A percentile compares a stretch with the other conserved stretches of the same genome.
phyloP scores from a whole-genome alignment of 1,140 invertebrate species.

The Drosophila truncata region DNA sequence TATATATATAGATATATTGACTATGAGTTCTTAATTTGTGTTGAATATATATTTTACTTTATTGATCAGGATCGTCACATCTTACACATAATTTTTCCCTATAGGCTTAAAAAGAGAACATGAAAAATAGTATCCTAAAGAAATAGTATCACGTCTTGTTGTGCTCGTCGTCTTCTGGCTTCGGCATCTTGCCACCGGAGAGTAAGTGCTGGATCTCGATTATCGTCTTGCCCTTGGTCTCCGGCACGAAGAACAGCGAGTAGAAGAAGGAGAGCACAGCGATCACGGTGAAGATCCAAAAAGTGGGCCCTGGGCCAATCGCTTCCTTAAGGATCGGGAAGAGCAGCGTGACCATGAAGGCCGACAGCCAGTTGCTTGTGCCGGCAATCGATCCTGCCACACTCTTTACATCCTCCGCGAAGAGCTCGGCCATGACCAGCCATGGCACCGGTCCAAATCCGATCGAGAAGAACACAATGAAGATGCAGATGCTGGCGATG shows the following conservation, averaged over 20 bases:
- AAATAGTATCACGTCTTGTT: constrained; percentile 4
- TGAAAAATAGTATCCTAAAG: constrained; percentile 14
- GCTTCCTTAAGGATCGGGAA: constrained; percentile 82
- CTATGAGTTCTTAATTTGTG: too few species aligned
- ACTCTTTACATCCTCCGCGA: constrained; percentile 91
- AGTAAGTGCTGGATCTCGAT: constrained; percentile 87
- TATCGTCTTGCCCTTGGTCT: constrained; percentile 90
- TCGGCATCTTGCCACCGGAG: constrained; percentile 44
- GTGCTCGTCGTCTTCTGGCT: constrained; percentile 11
- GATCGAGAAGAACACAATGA: constrained; percentile 91
- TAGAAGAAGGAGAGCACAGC: constrained; percentile 89
- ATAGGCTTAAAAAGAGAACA: constrained; percentile 24
- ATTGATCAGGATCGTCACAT: constrained; percentile 22
- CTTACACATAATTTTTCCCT: constrained; percentile 29
- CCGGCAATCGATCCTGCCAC: constrained; percentile 91
- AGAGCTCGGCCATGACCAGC: constrained; percentile 91
- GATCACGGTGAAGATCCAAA: constrained; percentile 91
- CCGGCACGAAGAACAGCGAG: constrained; percentile 88
- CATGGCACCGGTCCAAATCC: constrained; percentile 94
- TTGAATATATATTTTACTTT: constrained; percentile 12
- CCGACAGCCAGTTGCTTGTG: constrained; percentile 91
- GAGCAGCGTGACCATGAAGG: constrained; percentile 92
- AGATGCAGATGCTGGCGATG: constrained; percentile 90
- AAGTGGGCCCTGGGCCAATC: constrained; percentile 88
- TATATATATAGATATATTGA: too few species aligned